Conservation (phyloP, 1,140 invertebrate species). For the Drosophila lowei region DNA sequence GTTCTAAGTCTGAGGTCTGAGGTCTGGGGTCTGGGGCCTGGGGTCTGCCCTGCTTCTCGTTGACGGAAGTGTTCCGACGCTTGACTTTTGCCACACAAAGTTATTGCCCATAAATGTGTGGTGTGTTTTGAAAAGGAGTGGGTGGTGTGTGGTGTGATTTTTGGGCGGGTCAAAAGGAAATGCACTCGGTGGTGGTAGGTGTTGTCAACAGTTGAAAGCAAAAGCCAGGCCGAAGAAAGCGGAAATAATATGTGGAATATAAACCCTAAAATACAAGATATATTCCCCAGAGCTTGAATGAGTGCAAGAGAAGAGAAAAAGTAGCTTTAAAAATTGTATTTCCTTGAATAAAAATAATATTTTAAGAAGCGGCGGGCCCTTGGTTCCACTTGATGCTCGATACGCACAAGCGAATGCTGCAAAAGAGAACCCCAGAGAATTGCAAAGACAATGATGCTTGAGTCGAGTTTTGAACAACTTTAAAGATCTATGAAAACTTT, state of each 20-base stretch:
- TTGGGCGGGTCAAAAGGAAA: too few species aligned
- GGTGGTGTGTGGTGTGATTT: neutral
- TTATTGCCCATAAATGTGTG: neutral
- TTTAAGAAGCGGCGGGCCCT: too few species aligned
- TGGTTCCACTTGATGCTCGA: too few species aligned
- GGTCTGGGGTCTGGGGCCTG: neutral
- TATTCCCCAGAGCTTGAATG: neutral
- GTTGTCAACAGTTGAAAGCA: constrained; percentile 11
- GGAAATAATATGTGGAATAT: constrained; percentile 4
- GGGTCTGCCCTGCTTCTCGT: constrained; percentile 3
- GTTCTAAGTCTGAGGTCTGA: neutral
- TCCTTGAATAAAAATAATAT: too few species aligned
- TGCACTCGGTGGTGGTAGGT: too few species aligned
- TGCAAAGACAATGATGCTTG: too few species aligned
- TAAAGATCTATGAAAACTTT: too few species aligned
- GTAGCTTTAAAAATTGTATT: too few species aligned
- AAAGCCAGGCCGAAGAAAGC: constrained; percentile 19
- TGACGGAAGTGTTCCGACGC: constrained; percentile 29
- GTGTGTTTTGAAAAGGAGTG: too few species aligned
- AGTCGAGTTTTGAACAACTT: too few species aligned
- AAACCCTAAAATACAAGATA: neutral
- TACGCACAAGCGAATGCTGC: too few species aligned
- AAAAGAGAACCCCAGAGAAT: too few species aligned
- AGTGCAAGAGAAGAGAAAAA: neutral
- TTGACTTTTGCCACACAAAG: constrained; percentile 23